Percentiles rank a stretch among this genome's conserved stretches.
Evolutionary conservation across 1,140 invertebrate species (phyloP).

Genomic region (Drosophila repletoides): DNA sequence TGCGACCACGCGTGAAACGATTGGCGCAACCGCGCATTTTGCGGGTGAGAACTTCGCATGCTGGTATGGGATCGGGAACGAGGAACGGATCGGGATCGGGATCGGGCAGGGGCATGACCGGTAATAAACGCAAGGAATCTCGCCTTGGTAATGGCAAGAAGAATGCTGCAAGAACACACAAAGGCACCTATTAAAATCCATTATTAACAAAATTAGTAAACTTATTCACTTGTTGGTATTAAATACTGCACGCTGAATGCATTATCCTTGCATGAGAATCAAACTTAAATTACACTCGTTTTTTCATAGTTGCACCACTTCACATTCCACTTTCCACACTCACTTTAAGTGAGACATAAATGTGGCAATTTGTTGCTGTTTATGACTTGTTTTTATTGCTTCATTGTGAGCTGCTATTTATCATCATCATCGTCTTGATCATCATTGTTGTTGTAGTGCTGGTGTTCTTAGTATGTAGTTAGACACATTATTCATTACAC

Average conservation of each 20-base stretch:
- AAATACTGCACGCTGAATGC: conserved; percentile 15
- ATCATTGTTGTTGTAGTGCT: not conserved
- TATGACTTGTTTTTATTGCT: conserved; percentile 18
- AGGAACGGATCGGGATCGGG: conserved; percentile 47
- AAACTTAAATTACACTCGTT: conserved; percentile 33
- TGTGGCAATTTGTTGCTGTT: conserved; percentile 25
- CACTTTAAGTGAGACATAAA: conserved; percentile 9
- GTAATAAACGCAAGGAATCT: conserved; percentile 83
- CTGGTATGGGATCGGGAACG: conserved; percentile 63
- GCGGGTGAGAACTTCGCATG: conserved; percentile 74
- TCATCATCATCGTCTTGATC: not conserved
- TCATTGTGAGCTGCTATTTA: conserved; percentile 18
- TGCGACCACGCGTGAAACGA: conserved; percentile 67
- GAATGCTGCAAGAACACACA: conserved; percentile 44
- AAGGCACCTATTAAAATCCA: not conserved
- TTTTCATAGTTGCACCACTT: conserved; percentile 6
- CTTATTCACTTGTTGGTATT: conserved; percentile 1
- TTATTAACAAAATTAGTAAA: not conserved
- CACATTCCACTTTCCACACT: not conserved
- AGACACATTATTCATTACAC: not conserved
- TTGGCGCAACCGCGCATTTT: conserved; percentile 81
- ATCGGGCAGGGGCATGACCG: conserved; percentile 83
- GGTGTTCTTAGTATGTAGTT: not conserved
- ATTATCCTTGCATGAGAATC: conserved; percentile 25
- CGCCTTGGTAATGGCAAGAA: conserved; percentile 84